Percentiles rank a stretch among this genome's conserved stretches.
These are phyloP conservation scores for Microctonus brassicae DNA, from an alignment of 2,888 invertebrate species.

Conservation along the genomic window DNA sequence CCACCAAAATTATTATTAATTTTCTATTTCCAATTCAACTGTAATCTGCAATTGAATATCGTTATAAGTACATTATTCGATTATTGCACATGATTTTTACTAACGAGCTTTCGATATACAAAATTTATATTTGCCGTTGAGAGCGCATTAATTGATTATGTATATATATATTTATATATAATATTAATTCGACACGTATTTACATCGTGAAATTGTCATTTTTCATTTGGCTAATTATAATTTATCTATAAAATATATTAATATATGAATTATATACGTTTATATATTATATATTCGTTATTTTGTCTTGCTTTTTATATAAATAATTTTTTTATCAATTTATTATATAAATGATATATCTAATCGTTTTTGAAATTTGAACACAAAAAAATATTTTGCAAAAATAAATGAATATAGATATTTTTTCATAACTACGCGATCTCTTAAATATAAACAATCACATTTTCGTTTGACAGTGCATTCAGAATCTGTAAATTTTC, in stretches of 20 bases:
- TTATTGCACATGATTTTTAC: background rate
- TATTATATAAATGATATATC: slow-evolving; percentile 16
- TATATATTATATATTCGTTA: slow-evolving; percentile 32
- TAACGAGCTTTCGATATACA: background rate
- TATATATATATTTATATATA: slow-evolving; percentile 4
- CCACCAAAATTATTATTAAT: background rate
- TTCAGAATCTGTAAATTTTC: background rate
- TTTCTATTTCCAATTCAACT: background rate
- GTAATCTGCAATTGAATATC: background rate
- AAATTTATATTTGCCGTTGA: background rate
- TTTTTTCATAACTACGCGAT: background rate
- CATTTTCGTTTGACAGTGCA: background rate
- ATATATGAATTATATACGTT: slow-evolving; percentile 39
- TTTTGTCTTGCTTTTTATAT: background rate
- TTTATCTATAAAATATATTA: slow-evolving; percentile 48
- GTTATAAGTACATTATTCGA: background rate
- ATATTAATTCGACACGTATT: background rate
- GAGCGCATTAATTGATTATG: too few species aligned
- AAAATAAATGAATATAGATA: background rate
- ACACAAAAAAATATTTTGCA: background rate
- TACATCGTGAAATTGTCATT: slow-evolving; percentile 37
- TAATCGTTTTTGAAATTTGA: slow-evolving; percentile 11
- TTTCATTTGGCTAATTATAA: slow-evolving; percentile 43
- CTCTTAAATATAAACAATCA: background rate
- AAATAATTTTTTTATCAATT: slow-evolving; percentile 32